Evolutionary conservation across 1,140 invertebrate genomes (phyloP).

Genomic region (Lithobius niger): DNA sequence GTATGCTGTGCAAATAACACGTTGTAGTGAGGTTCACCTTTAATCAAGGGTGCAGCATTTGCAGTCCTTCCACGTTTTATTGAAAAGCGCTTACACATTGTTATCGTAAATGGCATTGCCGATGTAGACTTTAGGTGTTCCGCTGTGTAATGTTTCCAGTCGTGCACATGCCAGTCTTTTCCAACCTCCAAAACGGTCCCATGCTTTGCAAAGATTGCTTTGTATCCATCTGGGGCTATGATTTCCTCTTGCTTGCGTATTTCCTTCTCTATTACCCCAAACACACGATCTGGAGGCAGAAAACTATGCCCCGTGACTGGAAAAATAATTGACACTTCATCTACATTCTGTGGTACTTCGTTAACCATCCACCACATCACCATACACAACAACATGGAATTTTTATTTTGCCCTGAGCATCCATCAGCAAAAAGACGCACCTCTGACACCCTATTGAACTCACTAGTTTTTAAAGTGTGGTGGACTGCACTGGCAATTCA

Average conservation of each 20-base stretch:
- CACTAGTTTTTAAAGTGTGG: neutral
- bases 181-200: no score
- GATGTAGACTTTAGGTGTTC: no score
- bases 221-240: no score
- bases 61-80: no score
- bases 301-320: conserved; percentile 2
- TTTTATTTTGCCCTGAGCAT: conserved; percentile 14
- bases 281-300: conserved; percentile 1
- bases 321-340: conserved; percentile 9
- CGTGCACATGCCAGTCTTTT: no score
- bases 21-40: no score
- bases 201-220: no score
- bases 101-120: no score
- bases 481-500: neutral
- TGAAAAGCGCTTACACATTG: no score
- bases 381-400: conserved; percentile 12
- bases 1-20: no score
- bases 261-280: conserved; percentile 6
- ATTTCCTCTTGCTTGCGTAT: conserved; percentile 2
- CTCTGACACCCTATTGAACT: neutral
- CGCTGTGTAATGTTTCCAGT: no score
- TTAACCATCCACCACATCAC: conserved; percentile 3
- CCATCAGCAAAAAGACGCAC: conserved; percentile 9
- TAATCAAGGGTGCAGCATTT: no score
- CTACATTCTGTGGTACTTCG: conserved; percentile 5